These are phyloP conservation scores for Rhysida immarginata DNA, from an alignment of 1,140 invertebrate species.

Conservation along the genomic window DNA sequence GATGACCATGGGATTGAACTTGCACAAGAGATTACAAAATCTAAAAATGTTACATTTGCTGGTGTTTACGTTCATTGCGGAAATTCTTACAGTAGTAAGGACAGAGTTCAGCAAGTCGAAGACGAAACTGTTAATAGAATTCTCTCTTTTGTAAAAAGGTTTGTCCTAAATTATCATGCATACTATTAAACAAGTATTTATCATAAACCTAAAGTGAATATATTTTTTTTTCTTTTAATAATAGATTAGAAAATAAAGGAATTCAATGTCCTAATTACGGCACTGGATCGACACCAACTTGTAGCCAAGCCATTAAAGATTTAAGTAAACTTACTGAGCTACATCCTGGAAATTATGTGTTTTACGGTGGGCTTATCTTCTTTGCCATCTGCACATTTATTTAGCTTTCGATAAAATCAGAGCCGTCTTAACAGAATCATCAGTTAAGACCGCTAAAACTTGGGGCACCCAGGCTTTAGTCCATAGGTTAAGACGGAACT, in stretches of 20 bases:
- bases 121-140: neutral
- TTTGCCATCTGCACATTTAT: neutral
- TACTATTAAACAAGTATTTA: too few species aligned
- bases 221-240: constrained; percentile 9
- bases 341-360: constrained; percentile 29
- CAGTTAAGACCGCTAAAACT: too few species aligned
- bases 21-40: constrained; percentile 12
- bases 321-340: constrained; percentile 21
- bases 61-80: constrained; percentile 25
- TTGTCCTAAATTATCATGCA: too few species aligned
- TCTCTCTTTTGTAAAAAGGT: neutral
- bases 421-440: too few species aligned
- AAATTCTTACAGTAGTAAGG: constrained; percentile 16
- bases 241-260: constrained; percentile 12
- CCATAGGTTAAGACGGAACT: too few species aligned
- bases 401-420: too few species aligned
- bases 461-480: too few species aligned
- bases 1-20: constrained; percentile 7
- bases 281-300: constrained; percentile 26
- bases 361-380: constrained; percentile 21
- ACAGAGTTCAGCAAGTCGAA: constrained; percentile 8
- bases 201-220: too few species aligned
- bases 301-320: constrained; percentile 18
- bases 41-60: constrained; percentile 11
- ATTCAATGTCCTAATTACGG: constrained; percentile 18